Evolutionary conservation across 2,888 invertebrate genomes (phyloP).

Genomic region (Leucophenga montana): DNA sequence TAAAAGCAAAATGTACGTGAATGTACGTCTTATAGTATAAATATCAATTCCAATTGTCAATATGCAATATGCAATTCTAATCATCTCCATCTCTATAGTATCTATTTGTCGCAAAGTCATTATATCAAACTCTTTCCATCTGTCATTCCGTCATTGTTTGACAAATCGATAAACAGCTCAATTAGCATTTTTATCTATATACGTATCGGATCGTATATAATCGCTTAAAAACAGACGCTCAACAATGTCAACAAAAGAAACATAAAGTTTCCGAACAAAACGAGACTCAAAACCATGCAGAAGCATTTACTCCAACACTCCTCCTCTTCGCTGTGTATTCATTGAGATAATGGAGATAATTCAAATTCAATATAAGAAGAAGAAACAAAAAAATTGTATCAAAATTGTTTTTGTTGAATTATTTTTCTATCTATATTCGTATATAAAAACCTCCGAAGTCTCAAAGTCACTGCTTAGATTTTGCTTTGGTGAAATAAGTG

Average conservation of each 20-base stretch:
- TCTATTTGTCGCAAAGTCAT: no score
- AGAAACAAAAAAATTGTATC: not conserved
- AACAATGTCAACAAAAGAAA: not conserved
- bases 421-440: not conserved
- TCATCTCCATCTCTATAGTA: no score
- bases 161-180: constrained; percentile 67
- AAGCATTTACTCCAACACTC: no score
- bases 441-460: not conserved
- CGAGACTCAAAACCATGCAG: no score
- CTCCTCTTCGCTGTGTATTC: no score
- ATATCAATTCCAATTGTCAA: no score
- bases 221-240: constrained; percentile 36
- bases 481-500: no score
- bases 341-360: not conserved
- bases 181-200: constrained; percentile 61
- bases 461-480: not conserved
- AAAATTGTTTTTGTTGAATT: constrained; percentile 1
- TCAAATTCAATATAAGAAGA: not conserved
- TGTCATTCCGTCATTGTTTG: constrained; percentile 34
- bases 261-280: no score
- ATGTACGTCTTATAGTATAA: no score
- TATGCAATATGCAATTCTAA: no score
- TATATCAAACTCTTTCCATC: not conserved
- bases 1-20: no score
- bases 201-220: no score